Evolutionary conservation across 2,888 invertebrate genomes (phyloP).

Genomic region (Plagiodera versicolora): DNA sequence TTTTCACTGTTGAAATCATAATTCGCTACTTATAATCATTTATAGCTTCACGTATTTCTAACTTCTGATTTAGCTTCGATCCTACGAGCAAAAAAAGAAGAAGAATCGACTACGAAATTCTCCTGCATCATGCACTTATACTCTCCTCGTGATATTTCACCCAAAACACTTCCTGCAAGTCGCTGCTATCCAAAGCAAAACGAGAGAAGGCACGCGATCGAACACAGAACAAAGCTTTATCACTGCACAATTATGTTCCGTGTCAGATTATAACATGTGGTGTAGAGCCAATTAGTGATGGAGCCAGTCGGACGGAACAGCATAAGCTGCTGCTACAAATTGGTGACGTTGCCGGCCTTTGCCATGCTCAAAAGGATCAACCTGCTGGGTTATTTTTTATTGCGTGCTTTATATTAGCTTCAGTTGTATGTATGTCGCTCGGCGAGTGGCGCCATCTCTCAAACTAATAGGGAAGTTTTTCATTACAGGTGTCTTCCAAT

Average conservation of each 20-base stretch:
- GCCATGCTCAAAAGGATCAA: conserved; percentile 23
- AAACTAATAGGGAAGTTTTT: too few relatives aligned
- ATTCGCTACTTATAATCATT: too few relatives aligned
- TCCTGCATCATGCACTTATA: neutral
- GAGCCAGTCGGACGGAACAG: conserved; percentile 50
- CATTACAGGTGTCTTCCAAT: too few relatives aligned
- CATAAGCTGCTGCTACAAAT: conserved; percentile 44
- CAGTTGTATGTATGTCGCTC: neutral
- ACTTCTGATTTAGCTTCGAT: too few relatives aligned
- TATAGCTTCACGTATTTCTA: too few relatives aligned
- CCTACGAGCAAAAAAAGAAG: too few relatives aligned
- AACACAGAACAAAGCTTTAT: conserved; percentile 50
- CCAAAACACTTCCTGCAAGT: neutral
- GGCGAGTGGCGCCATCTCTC: too few relatives aligned
- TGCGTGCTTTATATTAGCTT: neutral
- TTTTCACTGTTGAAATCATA: too few relatives aligned
- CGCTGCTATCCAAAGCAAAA: neutral
- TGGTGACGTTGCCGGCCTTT: conserved; percentile 36
- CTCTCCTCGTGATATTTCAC: neutral
- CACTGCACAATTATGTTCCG: conserved; percentile 54
- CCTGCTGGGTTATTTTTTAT: conserved; percentile 31
- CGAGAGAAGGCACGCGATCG: conserved; percentile 18
- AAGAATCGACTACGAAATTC: neutral
- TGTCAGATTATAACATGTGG: conserved; percentile 55
- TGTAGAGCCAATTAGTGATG: conserved; percentile 54